These are phyloP conservation scores for Lacerta viridis DNA, from an alignment of 2,797 vertebrate genomes.

Conservation along the genomic window DNA sequence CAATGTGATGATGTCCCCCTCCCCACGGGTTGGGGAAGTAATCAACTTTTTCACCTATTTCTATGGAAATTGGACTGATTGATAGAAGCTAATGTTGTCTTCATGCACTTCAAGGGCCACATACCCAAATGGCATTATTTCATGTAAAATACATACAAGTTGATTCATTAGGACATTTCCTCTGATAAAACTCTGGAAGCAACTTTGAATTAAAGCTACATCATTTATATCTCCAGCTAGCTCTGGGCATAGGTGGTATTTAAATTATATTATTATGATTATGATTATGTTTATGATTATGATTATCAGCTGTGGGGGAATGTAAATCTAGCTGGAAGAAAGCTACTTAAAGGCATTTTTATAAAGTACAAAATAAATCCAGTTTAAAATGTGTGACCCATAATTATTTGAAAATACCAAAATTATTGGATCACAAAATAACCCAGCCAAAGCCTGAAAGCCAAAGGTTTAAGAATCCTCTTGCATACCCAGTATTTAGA, in stretches of 20 bases:
- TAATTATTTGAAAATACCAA: not conserved
- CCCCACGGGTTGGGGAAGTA: too few relatives aligned
- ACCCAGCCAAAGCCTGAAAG: not conserved
- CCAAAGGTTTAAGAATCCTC: not conserved
- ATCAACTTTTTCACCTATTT: constrained; percentile 1
- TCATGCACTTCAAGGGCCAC: not conserved
- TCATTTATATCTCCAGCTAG: not conserved
- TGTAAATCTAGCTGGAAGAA: not conserved
- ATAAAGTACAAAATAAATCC: not conserved
- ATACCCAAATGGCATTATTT: not conserved
- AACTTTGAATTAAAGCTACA: not conserved
- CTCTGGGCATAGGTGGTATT: too few relatives aligned
- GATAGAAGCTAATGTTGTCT: not conserved
- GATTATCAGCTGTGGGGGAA: not conserved
- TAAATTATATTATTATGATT: too few relatives aligned
- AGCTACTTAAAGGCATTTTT: not conserved
- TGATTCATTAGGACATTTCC: not conserved
- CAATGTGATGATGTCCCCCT: not conserved
- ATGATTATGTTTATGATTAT: too few relatives aligned
- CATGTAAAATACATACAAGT: not conserved
- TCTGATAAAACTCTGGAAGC: not conserved
- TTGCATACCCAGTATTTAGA: not conserved
- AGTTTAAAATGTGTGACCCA: not conserved
- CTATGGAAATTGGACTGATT: not conserved
- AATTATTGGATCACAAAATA: not conserved